phyloP scores from a whole-genome alignment of 2,113 vertebrate genomes.

The Nicator chloris region DNA sequence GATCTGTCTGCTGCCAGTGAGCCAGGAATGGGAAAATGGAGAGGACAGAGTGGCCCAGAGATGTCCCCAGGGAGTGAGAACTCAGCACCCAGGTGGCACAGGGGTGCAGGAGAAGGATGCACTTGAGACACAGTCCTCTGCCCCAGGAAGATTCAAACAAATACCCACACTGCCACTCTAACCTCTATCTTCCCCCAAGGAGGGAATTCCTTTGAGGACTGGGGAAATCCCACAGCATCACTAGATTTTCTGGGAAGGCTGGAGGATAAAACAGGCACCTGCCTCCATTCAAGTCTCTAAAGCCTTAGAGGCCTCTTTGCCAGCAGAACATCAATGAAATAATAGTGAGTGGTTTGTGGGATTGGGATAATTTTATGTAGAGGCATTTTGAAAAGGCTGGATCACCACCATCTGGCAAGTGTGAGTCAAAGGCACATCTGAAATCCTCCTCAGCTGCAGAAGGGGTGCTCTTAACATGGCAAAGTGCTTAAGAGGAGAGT shows the following conservation, averaged over 20 bases:
- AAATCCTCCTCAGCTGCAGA: neutral
- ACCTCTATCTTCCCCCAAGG: neutral
- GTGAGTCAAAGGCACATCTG: neutral
- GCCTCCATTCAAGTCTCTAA: neutral
- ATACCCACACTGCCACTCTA: neutral
- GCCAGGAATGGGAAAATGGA: neutral
- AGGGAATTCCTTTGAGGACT: neutral
- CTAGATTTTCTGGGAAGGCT: neutral
- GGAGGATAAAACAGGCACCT: constrained; percentile 17
- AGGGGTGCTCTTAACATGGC: neutral
- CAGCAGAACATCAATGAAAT: neutral
- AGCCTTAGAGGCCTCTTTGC: neutral
- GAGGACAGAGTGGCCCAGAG: neutral
- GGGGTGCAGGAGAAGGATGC: neutral
- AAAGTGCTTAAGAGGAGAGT: neutral
- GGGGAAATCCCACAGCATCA: constrained; percentile 2
- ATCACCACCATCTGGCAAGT: constrained; percentile 13
- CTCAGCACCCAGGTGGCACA: neutral
- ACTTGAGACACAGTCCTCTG: neutral
- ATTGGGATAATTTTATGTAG: constrained; percentile 3
- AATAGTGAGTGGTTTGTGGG: constrained; percentile 23
- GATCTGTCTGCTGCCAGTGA: neutral
- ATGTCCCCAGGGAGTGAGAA: fast-evolving
- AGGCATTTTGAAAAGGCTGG: neutral
- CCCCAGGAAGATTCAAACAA: neutral